Base-by-base conservation (phyloP, 2,113 vertebrate species). In the Anolis sagrei region DNA sequence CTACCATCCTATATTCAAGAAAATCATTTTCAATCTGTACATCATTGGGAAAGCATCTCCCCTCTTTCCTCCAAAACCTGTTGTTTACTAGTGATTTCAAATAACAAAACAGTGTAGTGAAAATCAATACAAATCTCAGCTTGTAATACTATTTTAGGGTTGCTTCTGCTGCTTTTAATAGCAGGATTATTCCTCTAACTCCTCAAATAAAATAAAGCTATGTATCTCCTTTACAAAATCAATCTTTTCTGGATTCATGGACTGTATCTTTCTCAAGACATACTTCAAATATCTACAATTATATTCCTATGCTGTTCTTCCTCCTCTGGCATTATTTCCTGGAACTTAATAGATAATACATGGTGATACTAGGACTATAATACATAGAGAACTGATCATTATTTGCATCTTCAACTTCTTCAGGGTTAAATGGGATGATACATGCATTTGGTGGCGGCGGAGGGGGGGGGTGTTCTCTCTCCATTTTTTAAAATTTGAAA, bases 181-280 rank as follows among this genome's bases (percentile, higher is more conserved):
- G 36, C 7, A n/a, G 80, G 48, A 77, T 82, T 0, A 61, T 87
- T 84, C 14, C 23, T 86, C 79, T 86, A 88, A 64, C 76, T 90
- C 34, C 91, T 88, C 32, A 89, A 81, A 79, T 39, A 39, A 61
- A 86, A 88, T 0, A 2, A 7, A 88, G 27, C 5, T 62, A 75
- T 79, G 8, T 6, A 11, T 90, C 78, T 81, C 7, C 74, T 86
- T 90, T 92, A 51, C 6, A 89, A 81, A 92, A 93, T 91, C 91
- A 87, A 48, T 84, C 87, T 1, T 36, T 75, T 84, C 62, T 83
- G 76, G 44, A 82, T 18, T 83, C 77, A 86, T 76, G 27, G 19
- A 36, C 91, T 74, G 77, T 69, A 39, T 64, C 34, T 25, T 72
- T 91, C 62, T 83, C 4, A 66, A 86, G 39, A 29, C 62, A 88